phyloP scores from a whole-genome alignment of 2,113 vertebrate genomes.

The Gorsachius goisagi region DNA sequence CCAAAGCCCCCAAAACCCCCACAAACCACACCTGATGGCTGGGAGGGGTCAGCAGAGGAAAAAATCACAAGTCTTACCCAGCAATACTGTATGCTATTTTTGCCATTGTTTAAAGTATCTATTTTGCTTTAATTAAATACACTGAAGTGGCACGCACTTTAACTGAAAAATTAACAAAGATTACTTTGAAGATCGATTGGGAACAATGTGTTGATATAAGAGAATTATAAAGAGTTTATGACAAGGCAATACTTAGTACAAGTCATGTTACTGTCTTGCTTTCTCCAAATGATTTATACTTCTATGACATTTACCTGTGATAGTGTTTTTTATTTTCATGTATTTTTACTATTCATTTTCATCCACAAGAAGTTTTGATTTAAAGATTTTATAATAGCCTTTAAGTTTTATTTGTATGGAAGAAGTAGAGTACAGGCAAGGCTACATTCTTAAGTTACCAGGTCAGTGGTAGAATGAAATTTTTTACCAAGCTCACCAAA shows the following conservation, averaged over 20 bases:
- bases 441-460: not conserved
- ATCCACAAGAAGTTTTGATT: not conserved
- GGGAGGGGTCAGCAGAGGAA: too few species aligned
- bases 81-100: not conserved
- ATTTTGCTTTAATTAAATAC: not conserved
- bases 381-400: slow-evolving; percentile 19
- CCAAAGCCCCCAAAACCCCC: too few species aligned
- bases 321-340: slow-evolving; percentile 41
- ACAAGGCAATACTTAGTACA: slow-evolving; percentile 18
- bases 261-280: not conserved
- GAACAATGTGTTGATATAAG: not conserved
- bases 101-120: not conserved
- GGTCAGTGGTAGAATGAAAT: not conserved
- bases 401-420: slow-evolving; percentile 13
- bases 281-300: slow-evolving; percentile 42
- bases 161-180: not conserved
- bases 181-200: not conserved
- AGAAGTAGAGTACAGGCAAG: not conserved
- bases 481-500: not conserved
- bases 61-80: not conserved
- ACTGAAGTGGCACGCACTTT: not conserved
- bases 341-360: slow-evolving; percentile 44
- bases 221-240: slow-evolving; percentile 22
- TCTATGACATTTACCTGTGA: slow-evolving; percentile 41
- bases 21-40: not conserved